Conservation (phyloP, 2,113 vertebrate genomes). For the Gasterosteus aculeatus region DNA sequence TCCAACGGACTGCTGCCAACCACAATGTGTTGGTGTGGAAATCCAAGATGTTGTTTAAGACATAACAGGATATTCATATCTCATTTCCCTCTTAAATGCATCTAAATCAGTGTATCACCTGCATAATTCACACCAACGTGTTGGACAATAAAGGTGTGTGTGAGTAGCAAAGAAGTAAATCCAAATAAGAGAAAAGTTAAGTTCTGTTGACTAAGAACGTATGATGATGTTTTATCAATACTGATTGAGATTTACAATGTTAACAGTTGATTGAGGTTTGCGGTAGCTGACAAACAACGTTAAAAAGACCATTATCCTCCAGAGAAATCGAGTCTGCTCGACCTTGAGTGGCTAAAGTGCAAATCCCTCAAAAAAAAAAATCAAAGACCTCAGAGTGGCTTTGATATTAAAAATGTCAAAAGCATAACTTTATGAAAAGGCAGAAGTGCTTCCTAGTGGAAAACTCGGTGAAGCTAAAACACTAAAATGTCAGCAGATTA, state of each 20-base stretch:
- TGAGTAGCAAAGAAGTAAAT: neutral
- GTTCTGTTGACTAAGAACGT: neutral
- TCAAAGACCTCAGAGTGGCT: neutral
- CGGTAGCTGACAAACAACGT: too few species aligned
- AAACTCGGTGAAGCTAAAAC: slow-evolving; percentile 10
- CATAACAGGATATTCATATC: neutral
- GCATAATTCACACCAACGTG: neutral
- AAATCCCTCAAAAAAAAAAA: slow-evolving; percentile 1
- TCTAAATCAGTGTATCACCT: neutral
- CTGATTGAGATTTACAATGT: neutral
- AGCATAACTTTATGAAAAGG: slow-evolving; percentile 3
- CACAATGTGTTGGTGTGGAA: neutral
- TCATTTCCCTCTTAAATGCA: neutral
- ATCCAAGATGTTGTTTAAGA: neutral
- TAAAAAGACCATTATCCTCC: neutral
- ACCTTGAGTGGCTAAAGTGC: neutral
- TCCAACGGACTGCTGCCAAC: neutral
- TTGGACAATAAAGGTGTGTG: neutral
- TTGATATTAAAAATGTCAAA: neutral
- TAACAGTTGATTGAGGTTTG: neutral
- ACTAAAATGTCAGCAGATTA: neutral
- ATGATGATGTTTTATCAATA: neutral
- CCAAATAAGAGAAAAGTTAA: neutral
- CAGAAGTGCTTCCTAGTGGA: neutral
- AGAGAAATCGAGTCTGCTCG: neutral